Evolutionary conservation across 2,888 invertebrate species (phyloP), one percentile per base, ranked within the genome.

Genomic region (Campoletis raptor): DNA sequence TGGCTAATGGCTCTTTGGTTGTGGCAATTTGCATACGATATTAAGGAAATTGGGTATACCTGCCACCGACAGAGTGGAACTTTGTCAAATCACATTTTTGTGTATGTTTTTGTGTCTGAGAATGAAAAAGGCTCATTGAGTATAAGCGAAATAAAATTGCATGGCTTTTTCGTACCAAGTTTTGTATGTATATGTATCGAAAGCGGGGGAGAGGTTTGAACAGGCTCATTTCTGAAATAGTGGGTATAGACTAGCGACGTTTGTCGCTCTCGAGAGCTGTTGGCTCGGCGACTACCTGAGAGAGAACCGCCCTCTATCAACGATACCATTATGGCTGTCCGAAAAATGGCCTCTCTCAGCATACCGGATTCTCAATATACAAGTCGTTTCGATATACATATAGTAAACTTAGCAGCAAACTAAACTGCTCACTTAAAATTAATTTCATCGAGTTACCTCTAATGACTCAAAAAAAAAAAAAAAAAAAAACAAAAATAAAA

Each of bases 11-110:
- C 85, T 69, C n/a, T 36, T 72, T 48, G 74, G 81, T 54, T 36
- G 77, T 73, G 87, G 81, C 89, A 89, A 92, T 93, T 93, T 92
- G 92, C 92, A 92, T 92, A 92, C 90, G 87, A 90, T 90, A 92
- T 92, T 92, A 91, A 90, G 90, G 88, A 91, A 90, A 91, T 92
- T 91, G 90, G 91, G 84, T 87, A 89, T 90, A 89, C 90, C 87
- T 90, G 89, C 91, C 91, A 91, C 89, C 89, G 90, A 89, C 85
- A 69, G 77, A 45, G 82, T 89, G 81, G 78, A 84, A 88, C 90
- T 91, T 89, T 90, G 90, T 90, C 90, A 89, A 91, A 92, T 91
- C 88, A 91, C 57, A 69, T 54, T 54, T 88, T 87, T 86, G 86
- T 82, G 87, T 74, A 54, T 74, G 74, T 40, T 45, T 52, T 54